Conservation (phyloP, 2,888 invertebrate genomes). For the Cybosia mesomella region DNA sequence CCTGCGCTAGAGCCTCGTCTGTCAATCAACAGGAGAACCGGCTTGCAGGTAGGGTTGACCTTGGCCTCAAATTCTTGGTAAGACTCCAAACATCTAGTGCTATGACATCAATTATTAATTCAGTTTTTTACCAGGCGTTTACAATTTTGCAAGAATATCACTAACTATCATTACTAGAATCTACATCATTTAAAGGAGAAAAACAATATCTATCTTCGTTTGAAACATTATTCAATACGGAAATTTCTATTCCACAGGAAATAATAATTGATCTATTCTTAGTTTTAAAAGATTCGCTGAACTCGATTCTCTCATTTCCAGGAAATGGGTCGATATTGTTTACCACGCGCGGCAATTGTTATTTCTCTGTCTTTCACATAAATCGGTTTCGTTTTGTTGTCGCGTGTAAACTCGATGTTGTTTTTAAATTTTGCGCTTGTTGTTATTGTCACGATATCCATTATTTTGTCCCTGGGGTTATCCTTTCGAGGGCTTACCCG, state of each 20-base stretch:
- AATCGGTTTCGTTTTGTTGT: conserved; percentile 20
- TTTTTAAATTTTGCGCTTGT: conserved; percentile 5
- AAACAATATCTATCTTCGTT: neutral
- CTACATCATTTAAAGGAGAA: neutral
- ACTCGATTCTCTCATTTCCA: conserved; percentile 12
- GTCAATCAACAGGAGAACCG: too few relatives aligned
- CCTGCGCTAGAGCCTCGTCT: too few relatives aligned
- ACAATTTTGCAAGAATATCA: neutral
- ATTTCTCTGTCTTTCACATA: conserved; percentile 9
- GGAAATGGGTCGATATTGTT: conserved; percentile 24
- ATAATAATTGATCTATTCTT: conserved; percentile 14
- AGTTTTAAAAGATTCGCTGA: conserved; percentile 18
- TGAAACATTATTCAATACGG: neutral
- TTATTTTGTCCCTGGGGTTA: too few relatives aligned
- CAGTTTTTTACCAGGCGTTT: neutral
- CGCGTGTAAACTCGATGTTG: neutral
- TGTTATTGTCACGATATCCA: neutral
- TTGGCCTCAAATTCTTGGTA: too few relatives aligned
- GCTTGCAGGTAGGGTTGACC: too few relatives aligned
- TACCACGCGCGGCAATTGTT: conserved; percentile 13
- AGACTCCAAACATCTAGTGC: too few relatives aligned
- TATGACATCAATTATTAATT: too few relatives aligned
- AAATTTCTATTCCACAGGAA: neutral
- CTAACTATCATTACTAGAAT: neutral
- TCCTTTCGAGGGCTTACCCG: too few relatives aligned